phyloP scores from a whole-genome alignment of 1,140 invertebrate species.

The Camponotus floridanus region DNA sequence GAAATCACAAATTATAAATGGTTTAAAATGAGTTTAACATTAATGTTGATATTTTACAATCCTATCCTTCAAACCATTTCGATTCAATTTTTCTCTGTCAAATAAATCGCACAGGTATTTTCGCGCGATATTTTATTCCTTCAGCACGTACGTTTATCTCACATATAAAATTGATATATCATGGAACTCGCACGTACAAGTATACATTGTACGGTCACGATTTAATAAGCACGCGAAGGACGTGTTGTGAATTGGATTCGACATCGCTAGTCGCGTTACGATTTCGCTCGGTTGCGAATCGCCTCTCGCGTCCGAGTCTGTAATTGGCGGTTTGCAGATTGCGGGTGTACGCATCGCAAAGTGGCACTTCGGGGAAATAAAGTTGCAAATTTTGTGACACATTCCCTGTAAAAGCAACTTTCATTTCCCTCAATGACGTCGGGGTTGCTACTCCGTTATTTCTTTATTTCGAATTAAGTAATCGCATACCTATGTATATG shows the following conservation, averaged over 20 bases:
- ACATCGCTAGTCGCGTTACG: slow-evolving; percentile 13
- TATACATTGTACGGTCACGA: slow-evolving; percentile 23
- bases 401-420: slow-evolving; percentile 1
- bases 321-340: slow-evolving; percentile 61
- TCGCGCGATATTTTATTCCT: slow-evolving; percentile 18
- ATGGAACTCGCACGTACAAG: background rate
- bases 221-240: slow-evolving; percentile 45
- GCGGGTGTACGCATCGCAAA: slow-evolving; percentile 49
- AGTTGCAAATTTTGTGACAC: slow-evolving; percentile 20
- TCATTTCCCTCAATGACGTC: background rate
- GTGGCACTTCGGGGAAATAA: slow-evolving; percentile 47
- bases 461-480: background rate
- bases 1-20: background rate
- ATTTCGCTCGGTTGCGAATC: slow-evolving; percentile 37
- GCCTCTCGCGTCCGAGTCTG: slow-evolving; percentile 39
- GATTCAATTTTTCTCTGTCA: slow-evolving; percentile 9
- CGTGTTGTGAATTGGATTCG: slow-evolving; percentile 37
- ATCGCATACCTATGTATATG: background rate
- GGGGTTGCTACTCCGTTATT: background rate
- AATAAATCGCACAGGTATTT: slow-evolving; percentile 12
- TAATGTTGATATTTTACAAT: background rate
- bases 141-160: slow-evolving; percentile 32
- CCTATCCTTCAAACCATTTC: background rate
- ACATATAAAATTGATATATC: slow-evolving; percentile 46
- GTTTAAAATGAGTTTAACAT: slow-evolving; percentile 34